These are phyloP conservation scores for Mystacides longicornis DNA, from an alignment of 2,888 invertebrate species.

Conservation along the genomic window DNA sequence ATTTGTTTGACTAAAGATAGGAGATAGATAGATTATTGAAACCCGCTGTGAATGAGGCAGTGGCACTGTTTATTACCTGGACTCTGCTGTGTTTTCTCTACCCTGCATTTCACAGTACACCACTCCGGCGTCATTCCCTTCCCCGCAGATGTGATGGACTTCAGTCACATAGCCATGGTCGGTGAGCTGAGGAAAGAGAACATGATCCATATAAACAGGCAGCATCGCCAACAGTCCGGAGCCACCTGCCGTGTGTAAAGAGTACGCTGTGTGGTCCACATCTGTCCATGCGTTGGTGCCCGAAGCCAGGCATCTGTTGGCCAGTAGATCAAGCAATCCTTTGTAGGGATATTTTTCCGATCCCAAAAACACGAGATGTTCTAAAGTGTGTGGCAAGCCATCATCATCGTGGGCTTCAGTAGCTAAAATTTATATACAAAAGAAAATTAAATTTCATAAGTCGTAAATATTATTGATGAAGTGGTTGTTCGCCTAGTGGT, in stretches of 20 bases:
- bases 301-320: constrained; percentile 82
- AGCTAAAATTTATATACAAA: constrained; percentile 44
- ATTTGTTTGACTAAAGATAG: too few species aligned
- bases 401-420: constrained; percentile 90
- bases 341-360: constrained; percentile 86
- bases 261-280: constrained; percentile 83
- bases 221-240: constrained; percentile 83
- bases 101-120: constrained; percentile 97
- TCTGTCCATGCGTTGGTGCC: constrained; percentile 90
- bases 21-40: too few species aligned
- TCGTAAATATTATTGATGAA: too few species aligned
- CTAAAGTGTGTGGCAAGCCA: constrained; percentile 87
- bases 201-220: constrained; percentile 87
- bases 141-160: constrained; percentile 84
- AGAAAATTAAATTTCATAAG: too few species aligned
- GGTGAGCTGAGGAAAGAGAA: constrained; percentile 74
- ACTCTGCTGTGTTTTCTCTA: constrained; percentile 72
- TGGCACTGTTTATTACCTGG: too few species aligned
- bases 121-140: constrained; percentile 86
- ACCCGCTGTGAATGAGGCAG: too few species aligned
- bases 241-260: constrained; percentile 78
- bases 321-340: constrained; percentile 79
- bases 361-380: constrained; percentile 86
- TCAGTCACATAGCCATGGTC: constrained; percentile 80
- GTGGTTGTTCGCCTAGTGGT: too few species aligned